Percentiles rank a stretch among this genome's conserved stretches.
Evolutionary conservation across 2,797 vertebrate genomes (phyloP).

Genomic region (Monodelphis domestica): DNA sequence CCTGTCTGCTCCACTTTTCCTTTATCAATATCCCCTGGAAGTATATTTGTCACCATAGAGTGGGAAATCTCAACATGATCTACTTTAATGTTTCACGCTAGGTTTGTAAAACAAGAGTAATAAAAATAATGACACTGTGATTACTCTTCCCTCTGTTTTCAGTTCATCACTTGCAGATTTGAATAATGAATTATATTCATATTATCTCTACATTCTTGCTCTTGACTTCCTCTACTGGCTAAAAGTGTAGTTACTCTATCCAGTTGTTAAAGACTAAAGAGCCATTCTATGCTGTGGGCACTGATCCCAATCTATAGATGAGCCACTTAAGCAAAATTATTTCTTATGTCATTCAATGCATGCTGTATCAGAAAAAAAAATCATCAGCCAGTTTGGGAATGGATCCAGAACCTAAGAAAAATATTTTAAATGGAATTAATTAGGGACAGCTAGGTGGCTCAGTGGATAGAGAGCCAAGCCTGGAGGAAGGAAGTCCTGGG

Average conservation of each 20-base stretch:
- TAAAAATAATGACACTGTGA: conserved; percentile 95
- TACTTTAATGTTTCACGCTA: conserved; percentile 89
- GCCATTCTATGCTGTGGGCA: conserved; percentile 88
- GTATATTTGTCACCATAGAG: conserved; percentile 84
- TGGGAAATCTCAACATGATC: conserved; percentile 81
- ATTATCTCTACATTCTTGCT: conserved; percentile 94
- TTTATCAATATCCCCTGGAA: conserved; percentile 85
- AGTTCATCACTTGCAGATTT: conserved; percentile 94
- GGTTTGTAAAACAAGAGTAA: conserved; percentile 89
- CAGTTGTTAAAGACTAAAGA: conserved; percentile 92
- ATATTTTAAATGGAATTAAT: conserved; percentile 84
- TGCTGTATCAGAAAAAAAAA: conserved; percentile 85
- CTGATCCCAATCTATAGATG: conserved; percentile 88
- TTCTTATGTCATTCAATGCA: conserved; percentile 81
- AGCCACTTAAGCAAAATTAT: conserved; percentile 84
- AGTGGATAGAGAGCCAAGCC: no score
- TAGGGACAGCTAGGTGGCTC: no score
- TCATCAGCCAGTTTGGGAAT: conserved; percentile 83
- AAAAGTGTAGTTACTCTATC: conserved; percentile 96
- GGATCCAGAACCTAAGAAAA: conserved; percentile 79
- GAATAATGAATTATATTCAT: conserved; percentile 99
- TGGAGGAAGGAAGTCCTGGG: no score
- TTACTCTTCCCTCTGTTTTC: conserved; percentile 91
- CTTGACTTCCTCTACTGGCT: conserved; percentile 90
- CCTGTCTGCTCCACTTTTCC: conserved; percentile 82